Conservation (phyloP, 2,888 invertebrate genomes). For the Caenorhabditis wallacei region DNA sequence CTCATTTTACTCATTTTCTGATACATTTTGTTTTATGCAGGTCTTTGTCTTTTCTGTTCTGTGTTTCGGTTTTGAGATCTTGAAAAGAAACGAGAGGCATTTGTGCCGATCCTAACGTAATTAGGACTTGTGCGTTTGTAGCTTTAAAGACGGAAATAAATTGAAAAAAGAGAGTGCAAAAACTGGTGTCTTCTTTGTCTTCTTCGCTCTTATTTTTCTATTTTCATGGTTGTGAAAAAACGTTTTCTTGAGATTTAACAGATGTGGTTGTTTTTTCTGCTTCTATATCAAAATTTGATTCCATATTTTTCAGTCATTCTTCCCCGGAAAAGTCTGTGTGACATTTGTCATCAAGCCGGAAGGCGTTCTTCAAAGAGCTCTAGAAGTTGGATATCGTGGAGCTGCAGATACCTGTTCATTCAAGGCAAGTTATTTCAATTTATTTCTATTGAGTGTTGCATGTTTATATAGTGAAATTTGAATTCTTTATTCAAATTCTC, state of each 20-base stretch:
- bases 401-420: slow-evolving; percentile 79
- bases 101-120: slow-evolving; percentile 52
- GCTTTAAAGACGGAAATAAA: slow-evolving; percentile 56
- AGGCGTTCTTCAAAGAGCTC: slow-evolving; percentile 95
- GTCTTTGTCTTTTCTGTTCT: slow-evolving; percentile 10
- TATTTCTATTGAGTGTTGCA: background rate
- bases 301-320: slow-evolving; percentile 77
- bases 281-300: background rate
- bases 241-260: slow-evolving; percentile 41
- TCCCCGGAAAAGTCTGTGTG: slow-evolving; percentile 79
- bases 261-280: slow-evolving; percentile 35
- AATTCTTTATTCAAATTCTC: slow-evolving; percentile 12
- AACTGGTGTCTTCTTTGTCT: slow-evolving; percentile 31
- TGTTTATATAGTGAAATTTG: background rate
- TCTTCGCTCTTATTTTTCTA: slow-evolving; percentile 1
- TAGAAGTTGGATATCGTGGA: slow-evolving; percentile 90
- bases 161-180: slow-evolving; percentile 59
- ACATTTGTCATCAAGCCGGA: slow-evolving; percentile 87
- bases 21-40: background rate
- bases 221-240: slow-evolving; percentile 34
- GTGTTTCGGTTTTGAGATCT: background rate
- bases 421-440: slow-evolving; percentile 72
- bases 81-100: slow-evolving; percentile 32
- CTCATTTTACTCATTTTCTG: background rate
- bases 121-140: slow-evolving; percentile 37